Evolutionary conservation across 2,113 vertebrate genomes (phyloP).

Genomic region (Struthidea cinerea): DNA sequence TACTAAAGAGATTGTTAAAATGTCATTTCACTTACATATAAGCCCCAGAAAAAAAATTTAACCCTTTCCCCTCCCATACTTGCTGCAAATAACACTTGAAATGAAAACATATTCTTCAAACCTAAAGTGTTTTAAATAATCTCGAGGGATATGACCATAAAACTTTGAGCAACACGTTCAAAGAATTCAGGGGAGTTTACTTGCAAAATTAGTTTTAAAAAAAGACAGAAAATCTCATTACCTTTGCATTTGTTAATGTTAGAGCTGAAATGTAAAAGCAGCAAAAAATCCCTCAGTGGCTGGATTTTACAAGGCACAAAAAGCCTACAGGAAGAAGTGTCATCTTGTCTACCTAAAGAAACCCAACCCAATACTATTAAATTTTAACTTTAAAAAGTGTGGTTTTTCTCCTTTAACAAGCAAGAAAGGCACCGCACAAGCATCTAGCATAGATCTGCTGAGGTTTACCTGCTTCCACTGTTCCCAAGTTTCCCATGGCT

Average conservation of each 20-base stretch:
- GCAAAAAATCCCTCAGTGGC: conserved; percentile 34
- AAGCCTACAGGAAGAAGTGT: conserved; percentile 28
- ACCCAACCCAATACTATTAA: background rate
- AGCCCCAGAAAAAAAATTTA: conserved; percentile 64
- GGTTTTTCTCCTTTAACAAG: background rate
- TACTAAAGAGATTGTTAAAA: conserved; percentile 82
- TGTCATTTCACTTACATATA: conserved; percentile 76
- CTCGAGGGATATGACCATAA: conserved; percentile 21
- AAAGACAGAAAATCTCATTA: conserved; percentile 58
- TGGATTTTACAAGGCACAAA: conserved; percentile 31
- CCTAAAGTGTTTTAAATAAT: conserved; percentile 35
- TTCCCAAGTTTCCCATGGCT: background rate
- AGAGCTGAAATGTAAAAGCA: conserved; percentile 42
- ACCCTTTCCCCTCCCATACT: conserved; percentile 27
- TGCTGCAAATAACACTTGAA: background rate
- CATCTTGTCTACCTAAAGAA: conserved; percentile 39
- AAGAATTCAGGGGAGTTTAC: conserved; percentile 46
- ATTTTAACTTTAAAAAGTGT: background rate
- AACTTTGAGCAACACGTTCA: conserved; percentile 1
- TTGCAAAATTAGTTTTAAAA: conserved; percentile 20
- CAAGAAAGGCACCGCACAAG: background rate
- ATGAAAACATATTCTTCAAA: conserved; percentile 23
- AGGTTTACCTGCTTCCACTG: background rate
- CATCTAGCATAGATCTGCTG: background rate
- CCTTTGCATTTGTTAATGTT: conserved; percentile 50